Base-by-base conservation (phyloP, 2,888 invertebrate species). In the Yponomeuta plumbellus region DNA sequence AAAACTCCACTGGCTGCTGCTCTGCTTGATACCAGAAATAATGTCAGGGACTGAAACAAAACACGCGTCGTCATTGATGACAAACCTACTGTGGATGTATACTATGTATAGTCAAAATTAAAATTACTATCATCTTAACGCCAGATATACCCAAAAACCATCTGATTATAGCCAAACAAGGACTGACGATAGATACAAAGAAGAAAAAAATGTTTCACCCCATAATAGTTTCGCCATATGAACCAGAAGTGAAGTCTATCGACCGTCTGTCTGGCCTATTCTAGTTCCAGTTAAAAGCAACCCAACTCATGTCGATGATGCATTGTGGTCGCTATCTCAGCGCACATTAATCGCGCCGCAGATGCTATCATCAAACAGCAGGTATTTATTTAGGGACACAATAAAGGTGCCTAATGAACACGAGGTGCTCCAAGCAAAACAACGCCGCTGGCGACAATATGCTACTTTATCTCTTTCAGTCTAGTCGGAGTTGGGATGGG, bases 351-450 rank as follows among this genome's bases (percentile, higher is more conserved):
- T 61, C 23, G 58, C 3, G 34, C 13, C 34, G 26, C 63, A n/a
- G 63, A 63, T 63, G 63, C 44, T 63, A 63, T 63, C 63, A 63
- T 22, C 63, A 44, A 40, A 44, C 40, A 26, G 20, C 63, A 63
- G 63, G 59, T 69, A 71, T 71, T 70, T 69, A 70, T 73, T 63
- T 63, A 69, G 67, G 61, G 13, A 22, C 22, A 34, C 64, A 68
- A 66, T 70, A 68, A 71, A 72, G 73, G 71, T 72, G 68, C 39
- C 68, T 68, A 69, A 70, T 71, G 69, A 69, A 62, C 44, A 68
- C 64, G 66, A 71, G 70, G 69, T 70, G 72, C 69, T 70, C 70
- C 69, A 67, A 74, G 72, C 68, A 72, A 72, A 72, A 73, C 71
- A 67, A 72, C 67, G 65, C 66, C 71, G 70, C 71, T 73, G 73